A percentile compares a stretch with the other conserved stretches of the same genome.
phyloP scores from a whole-genome alignment of 2,888 invertebrate genomes.

The Eristalis arbustorum region DNA sequence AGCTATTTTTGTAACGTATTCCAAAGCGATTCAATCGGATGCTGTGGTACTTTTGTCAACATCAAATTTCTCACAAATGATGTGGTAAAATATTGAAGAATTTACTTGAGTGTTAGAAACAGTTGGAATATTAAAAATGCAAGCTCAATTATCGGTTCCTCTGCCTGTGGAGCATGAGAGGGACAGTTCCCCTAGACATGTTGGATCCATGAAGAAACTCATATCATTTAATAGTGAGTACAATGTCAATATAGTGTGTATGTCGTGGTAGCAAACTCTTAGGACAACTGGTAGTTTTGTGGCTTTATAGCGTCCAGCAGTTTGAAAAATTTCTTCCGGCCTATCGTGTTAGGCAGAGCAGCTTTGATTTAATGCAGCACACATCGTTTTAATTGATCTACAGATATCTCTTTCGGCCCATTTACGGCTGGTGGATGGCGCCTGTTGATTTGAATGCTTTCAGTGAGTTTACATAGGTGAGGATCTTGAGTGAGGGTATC shows the following conservation, averaged over 20 bases:
- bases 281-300: no score
- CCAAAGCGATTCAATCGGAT: background rate
- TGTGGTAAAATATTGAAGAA: background rate
- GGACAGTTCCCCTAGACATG: background rate
- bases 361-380: no score
- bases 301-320: no score
- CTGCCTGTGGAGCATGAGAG: background rate
- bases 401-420: no score
- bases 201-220: slow-evolving; percentile 48
- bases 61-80: background rate
- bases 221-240: slow-evolving; percentile 57
- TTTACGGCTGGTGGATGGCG: no score
- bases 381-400: no score
- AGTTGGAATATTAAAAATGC: slow-evolving; percentile 9
- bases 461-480: no score
- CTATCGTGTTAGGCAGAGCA: no score
- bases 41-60: background rate
- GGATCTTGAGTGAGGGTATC: no score
- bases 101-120: background rate
- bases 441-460: no score
- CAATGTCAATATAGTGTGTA: background rate
- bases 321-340: no score
- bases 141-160: background rate
- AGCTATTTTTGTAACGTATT: background rate
- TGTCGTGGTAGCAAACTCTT: no score